Base-by-base conservation (phyloP, 2,797 vertebrate genomes). In the Thunnus albacares region DNA sequence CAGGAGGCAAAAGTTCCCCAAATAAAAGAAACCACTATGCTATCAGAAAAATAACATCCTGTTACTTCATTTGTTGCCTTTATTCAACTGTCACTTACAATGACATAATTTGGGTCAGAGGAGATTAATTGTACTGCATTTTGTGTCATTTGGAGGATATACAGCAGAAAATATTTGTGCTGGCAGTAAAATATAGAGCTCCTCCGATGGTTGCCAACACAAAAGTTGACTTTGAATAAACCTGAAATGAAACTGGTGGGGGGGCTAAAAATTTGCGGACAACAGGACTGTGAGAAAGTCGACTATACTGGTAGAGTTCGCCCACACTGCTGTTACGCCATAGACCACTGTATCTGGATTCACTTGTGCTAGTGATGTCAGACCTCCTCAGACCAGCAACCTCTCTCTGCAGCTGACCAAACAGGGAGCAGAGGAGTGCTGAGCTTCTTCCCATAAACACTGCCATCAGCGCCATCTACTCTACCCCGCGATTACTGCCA, bases 351-450 rank as follows among this genome's bases (percentile, higher is more conserved):
- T 35, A 68, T 89, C 85, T 90, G 89, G 86, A 86, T 83, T 84
- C 75, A 79, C 53, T 90, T 89, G 56, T 70, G 56, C 76, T 74
- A 70, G 52, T 92, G 92, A 91, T 84, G 88, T 92, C 91, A 92
- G 79, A 64, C 62, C 72, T 85, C 72, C 74, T 88, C 80, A 62
- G 72, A 89, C 78, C 86, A 77, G 68, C 60, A 67, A 79, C 38
- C 84, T 30, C 61, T 82, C 67, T n/a, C 56, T 86, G 84, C 93
- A 94, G 90, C 93, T 94, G 92, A 92, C 90, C 86, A 94, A 95
- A 95, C 90, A 94, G 71, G 60, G 68, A 88, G 66, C 64, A 62
- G 66, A 74, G 74, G 82, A 75, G 63, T 38, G 77, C 66, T 77
- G 74, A 82, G 74, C 69, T 77, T 71, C 76, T 86, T 90, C 86